Evolutionary conservation across 2,797 vertebrate species (phyloP).

Genomic region (Chrysocyon brachyurus): DNA sequence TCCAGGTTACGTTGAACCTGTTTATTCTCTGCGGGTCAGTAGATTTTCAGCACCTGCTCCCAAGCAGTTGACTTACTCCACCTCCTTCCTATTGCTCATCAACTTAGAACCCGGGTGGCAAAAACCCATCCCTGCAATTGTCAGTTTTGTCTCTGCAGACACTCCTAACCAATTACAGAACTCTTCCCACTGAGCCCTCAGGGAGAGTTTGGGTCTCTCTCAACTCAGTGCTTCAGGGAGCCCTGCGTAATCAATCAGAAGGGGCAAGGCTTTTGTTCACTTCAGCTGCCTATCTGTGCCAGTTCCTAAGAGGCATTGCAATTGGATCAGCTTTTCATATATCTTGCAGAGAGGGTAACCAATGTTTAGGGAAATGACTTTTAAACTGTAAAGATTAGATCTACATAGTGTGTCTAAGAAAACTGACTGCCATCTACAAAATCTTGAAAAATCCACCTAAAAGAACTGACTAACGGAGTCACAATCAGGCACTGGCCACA

Average conservation of each 20-base stretch:
- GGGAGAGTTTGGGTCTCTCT: neutral
- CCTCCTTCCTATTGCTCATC: neutral
- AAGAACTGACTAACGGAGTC: conserved; percentile 27
- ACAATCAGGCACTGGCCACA: conserved; percentile 15
- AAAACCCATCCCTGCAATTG: neutral
- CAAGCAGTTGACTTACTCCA: neutral
- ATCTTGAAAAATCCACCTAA: neutral
- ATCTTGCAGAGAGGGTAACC: neutral
- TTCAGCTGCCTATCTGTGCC: neutral
- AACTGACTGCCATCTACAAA: conserved; percentile 22
- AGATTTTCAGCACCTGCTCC: neutral
- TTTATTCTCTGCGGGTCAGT: neutral
- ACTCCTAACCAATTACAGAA: conserved; percentile 40
- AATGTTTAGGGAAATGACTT: neutral
- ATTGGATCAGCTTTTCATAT: neutral
- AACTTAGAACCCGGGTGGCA: neutral
- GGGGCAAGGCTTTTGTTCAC: neutral
- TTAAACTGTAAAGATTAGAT: neutral
- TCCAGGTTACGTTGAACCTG: neutral
- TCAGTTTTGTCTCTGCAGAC: conserved; percentile 9
- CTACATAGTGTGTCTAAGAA: conserved; percentile 28
- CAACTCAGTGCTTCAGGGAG: neutral
- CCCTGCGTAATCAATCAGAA: conserved; percentile 11
- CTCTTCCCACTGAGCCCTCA: neutral
- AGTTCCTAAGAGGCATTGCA: neutral